Evolutionary conservation across 2,113 vertebrate species (phyloP).

Genomic region (Oceanodroma tethys): DNA sequence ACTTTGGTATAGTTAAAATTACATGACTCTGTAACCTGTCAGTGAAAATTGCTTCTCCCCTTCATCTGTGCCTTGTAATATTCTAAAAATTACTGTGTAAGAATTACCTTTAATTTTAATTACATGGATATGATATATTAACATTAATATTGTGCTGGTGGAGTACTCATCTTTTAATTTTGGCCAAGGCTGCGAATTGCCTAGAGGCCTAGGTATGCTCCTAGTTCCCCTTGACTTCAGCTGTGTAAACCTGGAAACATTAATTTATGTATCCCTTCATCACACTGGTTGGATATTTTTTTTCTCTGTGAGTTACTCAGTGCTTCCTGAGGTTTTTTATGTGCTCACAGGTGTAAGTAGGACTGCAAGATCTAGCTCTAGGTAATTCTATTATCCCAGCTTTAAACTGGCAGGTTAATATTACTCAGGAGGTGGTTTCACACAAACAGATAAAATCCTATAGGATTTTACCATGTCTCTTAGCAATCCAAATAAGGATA

Average conservation of each 20-base stretch:
- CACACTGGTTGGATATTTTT: neutral
- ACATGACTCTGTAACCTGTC: neutral
- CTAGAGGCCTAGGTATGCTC: neutral
- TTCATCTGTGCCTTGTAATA: neutral
- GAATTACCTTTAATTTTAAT: neutral
- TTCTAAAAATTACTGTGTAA: neutral
- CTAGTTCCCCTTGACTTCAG: neutral
- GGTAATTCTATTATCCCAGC: neutral
- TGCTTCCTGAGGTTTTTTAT: neutral
- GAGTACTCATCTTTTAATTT: neutral
- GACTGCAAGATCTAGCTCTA: neutral
- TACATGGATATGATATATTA: neutral
- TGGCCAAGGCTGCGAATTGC: neutral
- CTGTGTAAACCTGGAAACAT: neutral
- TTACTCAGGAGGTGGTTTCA: neutral
- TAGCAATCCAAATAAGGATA: slow-evolving; percentile 32
- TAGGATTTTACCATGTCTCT: neutral
- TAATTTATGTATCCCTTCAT: neutral
- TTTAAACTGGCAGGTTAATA: slow-evolving; percentile 17
- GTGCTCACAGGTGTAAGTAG: neutral
- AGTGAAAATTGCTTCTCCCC: neutral
- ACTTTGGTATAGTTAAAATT: neutral
- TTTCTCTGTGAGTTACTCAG: neutral
- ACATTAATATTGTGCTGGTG: neutral
- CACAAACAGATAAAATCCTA: slow-evolving; percentile 23